phyloP scores from a whole-genome alignment of 1,140 invertebrate species.

The Arion vulgaris region DNA sequence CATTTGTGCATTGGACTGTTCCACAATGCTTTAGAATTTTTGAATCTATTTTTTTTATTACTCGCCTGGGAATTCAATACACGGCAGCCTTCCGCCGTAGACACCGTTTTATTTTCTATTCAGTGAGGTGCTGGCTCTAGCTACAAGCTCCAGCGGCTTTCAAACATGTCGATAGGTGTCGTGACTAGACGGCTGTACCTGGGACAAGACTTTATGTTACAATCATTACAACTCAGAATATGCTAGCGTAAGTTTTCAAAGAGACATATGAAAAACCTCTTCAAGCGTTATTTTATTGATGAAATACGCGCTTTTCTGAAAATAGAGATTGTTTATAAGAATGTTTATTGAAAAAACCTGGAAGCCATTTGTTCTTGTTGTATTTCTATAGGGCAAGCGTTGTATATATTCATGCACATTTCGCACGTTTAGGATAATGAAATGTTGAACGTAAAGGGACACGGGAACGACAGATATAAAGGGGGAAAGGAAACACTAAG shows the following conservation, averaged over 20 bases:
- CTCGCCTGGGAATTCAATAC: not conserved
- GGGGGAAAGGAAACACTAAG: too few species aligned
- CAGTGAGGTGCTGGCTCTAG: not conserved
- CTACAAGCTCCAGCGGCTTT: not conserved
- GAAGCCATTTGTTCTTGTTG: not conserved
- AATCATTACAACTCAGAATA: not conserved
- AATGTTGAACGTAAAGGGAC: too few species aligned
- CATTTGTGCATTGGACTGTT: not conserved
- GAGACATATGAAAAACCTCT: not conserved
- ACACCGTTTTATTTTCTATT: constrained; percentile 1
- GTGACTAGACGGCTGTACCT: not conserved
- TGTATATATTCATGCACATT: not conserved
- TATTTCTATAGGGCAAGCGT: not conserved
- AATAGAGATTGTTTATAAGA: not conserved
- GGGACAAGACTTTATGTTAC: not conserved
- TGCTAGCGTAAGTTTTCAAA: not conserved
- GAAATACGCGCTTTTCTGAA: not conserved
- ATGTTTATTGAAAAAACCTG: not conserved
- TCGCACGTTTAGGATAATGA: not conserved
- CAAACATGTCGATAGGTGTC: not conserved
- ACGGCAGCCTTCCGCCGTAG: not conserved
- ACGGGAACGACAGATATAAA: too few species aligned
- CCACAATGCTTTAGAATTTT: not conserved
- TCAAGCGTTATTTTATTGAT: not conserved
- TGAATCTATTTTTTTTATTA: too few species aligned